These are phyloP conservation scores for Stenopsyche tienmushanensis DNA, from an alignment of 1,140 invertebrate species.

Conservation along the genomic window DNA sequence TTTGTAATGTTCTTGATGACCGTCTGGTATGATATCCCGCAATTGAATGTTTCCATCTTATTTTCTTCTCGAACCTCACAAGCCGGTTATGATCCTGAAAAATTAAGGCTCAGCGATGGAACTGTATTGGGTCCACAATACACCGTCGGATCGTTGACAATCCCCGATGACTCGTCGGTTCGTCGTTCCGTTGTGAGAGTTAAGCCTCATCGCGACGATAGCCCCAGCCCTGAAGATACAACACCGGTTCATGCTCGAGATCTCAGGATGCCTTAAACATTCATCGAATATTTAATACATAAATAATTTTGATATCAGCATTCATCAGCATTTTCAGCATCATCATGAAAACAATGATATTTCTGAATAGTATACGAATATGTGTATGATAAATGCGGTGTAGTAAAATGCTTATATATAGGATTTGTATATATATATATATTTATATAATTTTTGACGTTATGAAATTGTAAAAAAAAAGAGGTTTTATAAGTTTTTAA, in stretches of 20 bases:
- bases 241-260: constrained; percentile 62
- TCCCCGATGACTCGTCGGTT: constrained; percentile 47
- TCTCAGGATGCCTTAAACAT: constrained; percentile 52
- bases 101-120: constrained; percentile 59
- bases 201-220: constrained; percentile 61
- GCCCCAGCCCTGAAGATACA: constrained; percentile 65
- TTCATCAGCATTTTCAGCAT: too few relatives aligned
- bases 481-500: too few relatives aligned
- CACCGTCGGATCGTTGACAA: constrained; percentile 52
- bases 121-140: constrained; percentile 52
- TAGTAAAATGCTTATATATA: constrained; percentile 1
- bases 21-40: constrained; percentile 84
- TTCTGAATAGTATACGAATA: background rate
- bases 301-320: background rate
- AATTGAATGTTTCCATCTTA: constrained; percentile 77
- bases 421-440: background rate
- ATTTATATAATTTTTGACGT: background rate
- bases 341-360: too few relatives aligned
- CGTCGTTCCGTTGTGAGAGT: constrained; percentile 61
- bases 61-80: constrained; percentile 71
- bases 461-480: too few relatives aligned
- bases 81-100: constrained; percentile 59
- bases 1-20: constrained; percentile 81
- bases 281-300: background rate
- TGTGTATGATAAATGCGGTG: background rate